Evolutionary conservation across 1,140 invertebrate genomes (phyloP).

Genomic region (Apolygus lucorum): DNA sequence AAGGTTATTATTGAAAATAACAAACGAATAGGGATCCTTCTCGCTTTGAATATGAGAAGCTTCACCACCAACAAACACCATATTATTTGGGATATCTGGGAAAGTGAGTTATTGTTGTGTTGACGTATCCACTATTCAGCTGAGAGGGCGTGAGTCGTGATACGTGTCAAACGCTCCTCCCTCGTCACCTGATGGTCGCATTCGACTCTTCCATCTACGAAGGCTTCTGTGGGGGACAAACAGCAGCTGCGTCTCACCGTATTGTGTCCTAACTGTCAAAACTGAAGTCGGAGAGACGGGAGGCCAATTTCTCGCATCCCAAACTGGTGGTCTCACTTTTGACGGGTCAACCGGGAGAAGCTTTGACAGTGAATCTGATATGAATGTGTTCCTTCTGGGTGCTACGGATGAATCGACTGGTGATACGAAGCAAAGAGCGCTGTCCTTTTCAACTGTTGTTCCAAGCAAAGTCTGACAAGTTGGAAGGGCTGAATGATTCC

Average conservation of each 20-base stretch:
- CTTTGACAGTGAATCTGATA: conserved; percentile 6
- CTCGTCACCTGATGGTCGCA: neutral
- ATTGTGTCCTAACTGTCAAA: conserved; percentile 7
- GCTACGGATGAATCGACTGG: too few relatives aligned
- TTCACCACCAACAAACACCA: too few relatives aligned
- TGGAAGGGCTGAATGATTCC: too few relatives aligned
- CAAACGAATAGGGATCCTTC: too few relatives aligned
- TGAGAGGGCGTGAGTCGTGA: neutral
- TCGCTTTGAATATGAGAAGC: too few relatives aligned
- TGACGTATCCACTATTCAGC: neutral
- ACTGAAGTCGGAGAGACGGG: neutral
- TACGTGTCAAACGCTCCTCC: conserved; percentile 6
- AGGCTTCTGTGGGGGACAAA: neutral
- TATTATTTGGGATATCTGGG: too few relatives aligned
- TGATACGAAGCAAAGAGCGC: too few relatives aligned
- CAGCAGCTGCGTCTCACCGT: conserved; percentile 8
- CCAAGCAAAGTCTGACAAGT: too few relatives aligned
- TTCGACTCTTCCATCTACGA: neutral
- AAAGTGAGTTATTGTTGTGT: neutral
- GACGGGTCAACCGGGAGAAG: neutral
- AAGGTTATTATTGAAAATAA: too few relatives aligned
- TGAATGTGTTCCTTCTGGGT: too few relatives aligned
- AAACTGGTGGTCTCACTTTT: neutral
- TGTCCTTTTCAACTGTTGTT: too few relatives aligned
- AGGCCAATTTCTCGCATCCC: neutral